Base-by-base conservation (phyloP, 2,797 vertebrate species). In the Enteromius thamalakanensis region DNA sequence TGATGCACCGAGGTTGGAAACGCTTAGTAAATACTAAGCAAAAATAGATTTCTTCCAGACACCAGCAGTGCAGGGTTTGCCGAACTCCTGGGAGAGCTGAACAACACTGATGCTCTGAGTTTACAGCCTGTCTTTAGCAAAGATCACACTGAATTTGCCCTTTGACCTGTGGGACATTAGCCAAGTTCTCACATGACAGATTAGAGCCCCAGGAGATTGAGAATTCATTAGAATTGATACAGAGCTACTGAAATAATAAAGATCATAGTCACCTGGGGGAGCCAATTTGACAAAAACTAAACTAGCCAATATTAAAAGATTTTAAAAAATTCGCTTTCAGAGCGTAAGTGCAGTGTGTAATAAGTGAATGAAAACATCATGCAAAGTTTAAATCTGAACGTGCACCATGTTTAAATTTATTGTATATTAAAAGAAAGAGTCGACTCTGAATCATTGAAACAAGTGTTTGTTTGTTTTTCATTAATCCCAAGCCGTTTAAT, bases 221-320 rank as follows among this genome's bases (percentile, higher is more conserved):
- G 71, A 64, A 53, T 80, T 64, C 76, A 80, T 84, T 58, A 70
- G 64, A n/a, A 64, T 51, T 32, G 47, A 78, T 60, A 26, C 9
- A 29, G 17, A 12, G 15, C 40, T 78, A 42, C 37, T 77, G 40
- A 77, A 77, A 49, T 37, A 23, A 49, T 47, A 26, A 71, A 65
- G 42, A 71, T 6, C 26, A 15, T 62, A 29, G 60, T 62, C 60
- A 15, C 60, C 58, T 62, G 58, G 58, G 11, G 58, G 23, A 5
- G 58, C 58, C 11, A 4, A 26, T 29, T 15, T 62, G 2, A 4
- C 5, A 62, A 62, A 29, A 29, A 42, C 40, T 40, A 40, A 8
- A 1, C 23, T 26, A 15, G 6, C 5, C 11, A 37, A 37, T 37
- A 37, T 37, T 37, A 37, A 37, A 37, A 37, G 37, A 37, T 37